Conservation (phyloP, 23 tunicate genomes). For the Ascidia mentula region DNA sequence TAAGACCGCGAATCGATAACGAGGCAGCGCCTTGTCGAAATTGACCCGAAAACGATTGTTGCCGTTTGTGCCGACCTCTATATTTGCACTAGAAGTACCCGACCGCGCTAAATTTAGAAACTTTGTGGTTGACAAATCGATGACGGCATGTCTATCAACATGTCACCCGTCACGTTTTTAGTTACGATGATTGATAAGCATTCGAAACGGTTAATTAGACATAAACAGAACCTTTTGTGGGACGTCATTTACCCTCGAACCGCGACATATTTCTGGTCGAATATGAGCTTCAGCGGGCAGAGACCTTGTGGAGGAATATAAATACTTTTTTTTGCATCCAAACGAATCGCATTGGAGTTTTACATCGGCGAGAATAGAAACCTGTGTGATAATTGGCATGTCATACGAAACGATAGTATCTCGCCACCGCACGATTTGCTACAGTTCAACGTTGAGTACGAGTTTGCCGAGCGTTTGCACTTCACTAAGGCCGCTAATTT, state of each 20-base stretch:
- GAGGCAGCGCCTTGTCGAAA: background rate
- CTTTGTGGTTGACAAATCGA: background rate
- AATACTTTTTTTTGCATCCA: no score
- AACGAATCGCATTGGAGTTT: no score
- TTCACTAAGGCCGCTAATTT: background rate
- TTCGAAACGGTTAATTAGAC: constrained; percentile 7
- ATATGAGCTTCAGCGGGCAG: background rate
- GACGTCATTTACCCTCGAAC: background rate
- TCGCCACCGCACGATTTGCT: no score
- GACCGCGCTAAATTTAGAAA: background rate
- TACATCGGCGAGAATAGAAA: no score
- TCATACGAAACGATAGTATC: no score
- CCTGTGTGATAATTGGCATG: no score
- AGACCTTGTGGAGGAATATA: no score
- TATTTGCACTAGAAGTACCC: background rate
- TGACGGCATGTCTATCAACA: constrained; percentile 5
- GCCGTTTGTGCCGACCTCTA: background rate
- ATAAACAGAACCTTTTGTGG: background rate
- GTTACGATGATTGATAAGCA: background rate
- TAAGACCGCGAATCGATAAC: background rate
- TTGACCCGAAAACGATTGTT: constrained; percentile 2
- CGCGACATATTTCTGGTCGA: constrained; percentile 2
- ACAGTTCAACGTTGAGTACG: no score
- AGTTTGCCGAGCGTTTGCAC: constrained; percentile 7
- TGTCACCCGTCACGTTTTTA: background rate